Base-by-base conservation (phyloP, 2,113 vertebrate species). In the Phoxinus phoxinus region DNA sequence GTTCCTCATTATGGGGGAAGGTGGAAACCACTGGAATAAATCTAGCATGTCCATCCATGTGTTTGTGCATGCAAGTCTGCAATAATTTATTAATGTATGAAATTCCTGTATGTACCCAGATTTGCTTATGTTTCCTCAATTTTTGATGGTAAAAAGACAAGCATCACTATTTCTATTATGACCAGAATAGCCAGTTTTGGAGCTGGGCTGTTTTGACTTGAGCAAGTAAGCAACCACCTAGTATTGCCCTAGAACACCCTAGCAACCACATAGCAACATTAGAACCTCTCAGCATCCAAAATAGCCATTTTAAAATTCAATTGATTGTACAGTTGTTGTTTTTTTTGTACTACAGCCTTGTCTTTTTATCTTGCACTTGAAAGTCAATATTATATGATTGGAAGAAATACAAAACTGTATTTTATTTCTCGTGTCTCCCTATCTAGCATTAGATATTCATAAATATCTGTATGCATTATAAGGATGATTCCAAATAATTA, bases 401-500 rank as follows among this genome's bases (percentile, higher is more conserved):
- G 12, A 25, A 25, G 23, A 23, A 25, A n/a, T 53, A 37, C n/a
- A 44, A 37, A 25, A 44, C 48, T 53, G 23, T 35, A 35, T 77
- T 77, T 67, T 15, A 86, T 56, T 46, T 83, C 53, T 67, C 12
- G 37, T 10, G 5, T 81, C 3, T 84, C 27, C 58, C 37, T 75
- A 80, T 69, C 37, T 61, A 78, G 44, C 46, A 46, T 86, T 53
- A 84, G 44, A 30, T 41, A 56, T 41, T 83, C 85, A 93, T 90
- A 61, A 88, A 88, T 74, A 77, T 84, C 71, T 81, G 83, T 67
- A 88, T 91, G 90, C 87, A 91, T 87, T 79, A 30, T 72, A 80
- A 80, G 86, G 84, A 88, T 91, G 90, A 92, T 86, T 86, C 88
- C 93, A 91, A 95, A 94, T 94, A 93, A 94, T 94, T 93, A 27